Evolutionary conservation across 2,113 vertebrate genomes (phyloP).

Genomic region (western clawed frog (Xenopus tropicalis)): UCB_Xtro_10.0 CM004449.2:89427001-89427500

Average conservation of each 20-base stretch:
- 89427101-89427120: not conserved
- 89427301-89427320: constrained; percentile 61
- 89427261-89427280: constrained; percentile 64
- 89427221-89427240: constrained; percentile 61
- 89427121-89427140: constrained; percentile 46
- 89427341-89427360: constrained; percentile 40
- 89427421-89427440: constrained; percentile 10
- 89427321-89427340: constrained; percentile 53
- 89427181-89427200: constrained; percentile 63
- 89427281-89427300: constrained; percentile 55
- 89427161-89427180: constrained; percentile 13
- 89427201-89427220: constrained; percentile 72
- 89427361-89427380: constrained; percentile 22
- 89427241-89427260: constrained; percentile 61
- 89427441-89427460: not conserved
- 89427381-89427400: constrained; percentile 29
- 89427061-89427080: too few relatives aligned
- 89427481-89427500: too few relatives aligned
- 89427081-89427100: not conserved
- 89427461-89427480: not conserved
- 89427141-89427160: constrained; percentile 56
- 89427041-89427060: too few relatives aligned
- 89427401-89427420: constrained; percentile 19
- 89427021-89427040: too few relatives aligned
- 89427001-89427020: too few relatives aligned